Base-by-base conservation (phyloP, 2,797 vertebrate genomes). In the Phalloptychus januarius region DNA sequence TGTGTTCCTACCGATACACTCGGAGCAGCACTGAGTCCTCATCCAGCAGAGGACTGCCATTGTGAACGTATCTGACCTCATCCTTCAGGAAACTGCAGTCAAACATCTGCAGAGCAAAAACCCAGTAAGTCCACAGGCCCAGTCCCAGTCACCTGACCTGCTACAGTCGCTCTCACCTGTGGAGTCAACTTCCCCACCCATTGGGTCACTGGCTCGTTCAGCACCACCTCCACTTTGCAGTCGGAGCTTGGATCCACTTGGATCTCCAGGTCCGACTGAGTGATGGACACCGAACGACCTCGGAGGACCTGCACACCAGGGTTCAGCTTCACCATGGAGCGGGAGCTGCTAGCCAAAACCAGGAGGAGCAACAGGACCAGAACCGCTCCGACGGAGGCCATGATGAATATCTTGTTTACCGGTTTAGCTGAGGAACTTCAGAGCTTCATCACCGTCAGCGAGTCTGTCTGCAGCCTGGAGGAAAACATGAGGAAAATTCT, bases 171-270 rank as follows among this genome's bases (percentile, higher is more conserved):
- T n/a, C 92, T 88, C 87, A 97, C 96, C 95, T 95, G 93, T 74
- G 96, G 96, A 31, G 80, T 93, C 67, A 96, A 82, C 76, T 86
- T 94, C 0, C 96, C 95, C 50, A 91, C 94, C 77, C 95, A 88
- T 87, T 95, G 94, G 13, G 91, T 94, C 73, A 93, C 46, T 0
- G 87, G 93, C 40, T 97, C 94, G 56, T 95, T 96, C 82, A 93
- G 91, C 84, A 95, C 89, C 38, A 92, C 94, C 88, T 96, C 93
- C 82, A 96, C 95, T 88, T 96, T 97, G 78, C 95, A 95, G 82
- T 94, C 42, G 0, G 85, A 84, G 0, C 77, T 67, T 20, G 79
- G 73, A 3, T 91, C 91, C 79, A 87, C 79, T 73, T 42, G 2
- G 13, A 97, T 92, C 79, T 2, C 16, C 77, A 95, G 91, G 50